Conservation (phyloP, 1,140 invertebrate genomes). For the Apis cerana region DNA sequence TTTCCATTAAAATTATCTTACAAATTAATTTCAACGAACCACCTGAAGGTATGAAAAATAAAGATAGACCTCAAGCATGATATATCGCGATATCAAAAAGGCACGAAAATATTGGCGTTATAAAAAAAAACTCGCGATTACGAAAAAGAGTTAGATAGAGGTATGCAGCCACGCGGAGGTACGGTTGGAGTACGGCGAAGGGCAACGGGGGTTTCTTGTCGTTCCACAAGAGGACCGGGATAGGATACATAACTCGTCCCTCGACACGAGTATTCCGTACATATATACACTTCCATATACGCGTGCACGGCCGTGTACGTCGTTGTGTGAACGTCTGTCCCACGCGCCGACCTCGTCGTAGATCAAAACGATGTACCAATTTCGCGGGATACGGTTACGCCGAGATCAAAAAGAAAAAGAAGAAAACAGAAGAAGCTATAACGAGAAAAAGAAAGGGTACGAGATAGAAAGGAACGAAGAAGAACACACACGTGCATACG, state of each 20-base stretch:
- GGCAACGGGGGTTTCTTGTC: slow-evolving; percentile 50
- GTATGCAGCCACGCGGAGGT: background rate
- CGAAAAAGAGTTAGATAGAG: slow-evolving; percentile 10
- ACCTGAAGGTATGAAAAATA: background rate
- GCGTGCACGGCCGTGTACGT: background rate
- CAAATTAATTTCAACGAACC: no score
- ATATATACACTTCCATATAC: background rate
- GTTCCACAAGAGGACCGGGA: slow-evolving; percentile 21
- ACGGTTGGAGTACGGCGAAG: background rate
- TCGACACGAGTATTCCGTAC: slow-evolving; percentile 31
- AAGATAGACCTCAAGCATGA: background rate
- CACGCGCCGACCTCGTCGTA: slow-evolving; percentile 51
- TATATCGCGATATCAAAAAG: slow-evolving; percentile 25
- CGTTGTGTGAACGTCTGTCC: slow-evolving; percentile 40
- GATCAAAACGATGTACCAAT: slow-evolving; percentile 70
- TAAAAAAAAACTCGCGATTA: background rate
- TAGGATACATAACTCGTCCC: slow-evolving; percentile 49
- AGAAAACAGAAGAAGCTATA: background rate
- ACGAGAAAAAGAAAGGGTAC: background rate
- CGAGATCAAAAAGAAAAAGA: slow-evolving; percentile 58
- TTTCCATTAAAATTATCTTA: no score
- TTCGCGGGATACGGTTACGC: slow-evolving; percentile 57
- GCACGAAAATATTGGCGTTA: slow-evolving; percentile 26
- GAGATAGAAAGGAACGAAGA: no score
- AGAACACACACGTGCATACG: background rate